These are phyloP conservation scores for Chrysolina oricalcia DNA, from an alignment of 2,888 invertebrate genomes.

Conservation along the genomic window DNA sequence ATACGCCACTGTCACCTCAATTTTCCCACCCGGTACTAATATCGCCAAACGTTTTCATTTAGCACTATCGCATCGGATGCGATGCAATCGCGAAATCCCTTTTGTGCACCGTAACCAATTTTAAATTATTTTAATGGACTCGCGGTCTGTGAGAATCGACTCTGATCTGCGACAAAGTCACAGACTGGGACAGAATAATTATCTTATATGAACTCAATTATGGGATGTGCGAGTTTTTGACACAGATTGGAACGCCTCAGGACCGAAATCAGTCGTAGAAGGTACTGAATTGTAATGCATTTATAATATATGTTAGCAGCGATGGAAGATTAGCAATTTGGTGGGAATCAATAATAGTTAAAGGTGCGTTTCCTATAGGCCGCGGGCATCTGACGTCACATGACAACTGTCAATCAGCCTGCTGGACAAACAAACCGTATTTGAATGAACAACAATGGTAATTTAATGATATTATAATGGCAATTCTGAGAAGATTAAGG, in stretches of 20 bases:
- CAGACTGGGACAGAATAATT: not conserved
- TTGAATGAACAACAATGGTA: too few relatives aligned
- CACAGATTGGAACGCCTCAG: slow-evolving; percentile 16
- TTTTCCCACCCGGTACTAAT: slow-evolving; percentile 21
- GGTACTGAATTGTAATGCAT: not conserved
- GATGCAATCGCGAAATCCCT: slow-evolving; percentile 1
- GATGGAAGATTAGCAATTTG: too few relatives aligned
- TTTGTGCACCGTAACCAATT: slow-evolving; percentile 37
- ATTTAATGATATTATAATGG: too few relatives aligned
- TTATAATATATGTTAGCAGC: too few relatives aligned
- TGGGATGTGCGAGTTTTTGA: not conserved
- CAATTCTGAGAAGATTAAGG: too few relatives aligned
- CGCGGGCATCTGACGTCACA: too few relatives aligned
- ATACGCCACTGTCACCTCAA: slow-evolving; percentile 5
- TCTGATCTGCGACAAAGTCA: slow-evolving; percentile 11
- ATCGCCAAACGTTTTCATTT: slow-evolving; percentile 37
- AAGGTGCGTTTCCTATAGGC: too few relatives aligned
- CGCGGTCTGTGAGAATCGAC: slow-evolving; percentile 29
- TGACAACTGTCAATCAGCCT: too few relatives aligned
- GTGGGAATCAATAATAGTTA: too few relatives aligned
- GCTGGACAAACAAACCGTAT: too few relatives aligned
- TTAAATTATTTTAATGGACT: slow-evolving; percentile 36
- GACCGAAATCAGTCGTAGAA: not conserved
- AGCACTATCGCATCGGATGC: slow-evolving; percentile 17
- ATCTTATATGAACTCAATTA: not conserved